These are phyloP conservation scores for Coleophora flavipennella DNA, from an alignment of 2,888 invertebrate species.

Conservation along the genomic window DNA sequence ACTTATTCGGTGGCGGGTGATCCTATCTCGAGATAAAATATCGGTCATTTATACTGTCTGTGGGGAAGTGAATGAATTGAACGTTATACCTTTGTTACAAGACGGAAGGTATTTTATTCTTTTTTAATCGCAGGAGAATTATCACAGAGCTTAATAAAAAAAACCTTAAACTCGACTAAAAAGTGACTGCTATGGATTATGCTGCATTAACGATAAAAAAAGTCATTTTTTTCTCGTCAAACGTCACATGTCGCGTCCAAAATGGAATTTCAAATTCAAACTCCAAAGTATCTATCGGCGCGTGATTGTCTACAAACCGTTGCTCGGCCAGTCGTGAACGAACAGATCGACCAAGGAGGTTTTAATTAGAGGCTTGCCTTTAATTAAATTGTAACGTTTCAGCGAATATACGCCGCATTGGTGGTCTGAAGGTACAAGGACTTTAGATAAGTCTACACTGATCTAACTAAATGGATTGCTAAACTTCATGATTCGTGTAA, in stretches of 20 bases:
- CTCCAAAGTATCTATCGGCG: no score
- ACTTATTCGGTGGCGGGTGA: slow-evolving; percentile 68
- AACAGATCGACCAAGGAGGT: slow-evolving; percentile 30
- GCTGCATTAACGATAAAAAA: background rate
- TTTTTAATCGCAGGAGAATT: slow-evolving; percentile 7
- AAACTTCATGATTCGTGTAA: no score
- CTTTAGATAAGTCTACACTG: background rate
- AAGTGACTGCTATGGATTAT: no score
- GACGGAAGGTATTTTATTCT: background rate
- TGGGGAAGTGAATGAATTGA: slow-evolving; percentile 37
- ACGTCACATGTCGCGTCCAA: no score
- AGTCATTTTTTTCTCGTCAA: no score
- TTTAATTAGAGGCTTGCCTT: slow-evolving; percentile 42
- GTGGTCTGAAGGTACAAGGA: slow-evolving; percentile 41
- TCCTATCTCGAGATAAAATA: slow-evolving; percentile 47
- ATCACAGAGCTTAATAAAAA: no score
- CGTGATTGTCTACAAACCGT: slow-evolving; percentile 28
- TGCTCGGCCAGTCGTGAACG: slow-evolving; percentile 37
- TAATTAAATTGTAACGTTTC: slow-evolving; percentile 69
- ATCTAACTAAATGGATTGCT: no score
- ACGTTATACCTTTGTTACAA: slow-evolving; percentile 3
- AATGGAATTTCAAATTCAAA: no score
- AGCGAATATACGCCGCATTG: slow-evolving; percentile 52
- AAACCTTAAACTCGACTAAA: no score
- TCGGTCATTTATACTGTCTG: slow-evolving; percentile 49